Conservation (phyloP, 2,113 vertebrate species). For the Turdus rufiventris region DNA sequence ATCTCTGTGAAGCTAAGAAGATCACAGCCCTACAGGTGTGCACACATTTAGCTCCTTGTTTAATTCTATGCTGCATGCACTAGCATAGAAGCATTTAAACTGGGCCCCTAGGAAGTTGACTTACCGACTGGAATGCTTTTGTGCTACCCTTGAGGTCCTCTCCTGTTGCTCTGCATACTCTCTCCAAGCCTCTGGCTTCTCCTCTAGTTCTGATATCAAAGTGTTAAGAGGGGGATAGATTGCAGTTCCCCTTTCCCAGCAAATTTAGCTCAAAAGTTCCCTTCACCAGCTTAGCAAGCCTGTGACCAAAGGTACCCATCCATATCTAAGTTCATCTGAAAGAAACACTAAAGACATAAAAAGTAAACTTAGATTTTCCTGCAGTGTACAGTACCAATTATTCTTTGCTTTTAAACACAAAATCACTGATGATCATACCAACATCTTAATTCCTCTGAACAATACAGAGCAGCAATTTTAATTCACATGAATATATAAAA, state of each 20-base stretch:
- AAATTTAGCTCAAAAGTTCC: not conserved
- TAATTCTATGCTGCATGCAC: rapidly evolving
- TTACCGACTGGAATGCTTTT: not conserved
- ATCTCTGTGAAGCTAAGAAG: not conserved
- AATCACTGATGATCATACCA: not conserved
- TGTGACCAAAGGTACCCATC: not conserved
- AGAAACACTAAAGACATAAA: not conserved
- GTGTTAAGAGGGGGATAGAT: not conserved
- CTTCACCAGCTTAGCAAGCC: not conserved
- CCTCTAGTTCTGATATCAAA: not conserved
- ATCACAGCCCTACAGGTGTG: not conserved
- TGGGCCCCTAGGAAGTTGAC: not conserved
- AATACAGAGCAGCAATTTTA: not conserved
- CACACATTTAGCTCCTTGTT: not conserved
- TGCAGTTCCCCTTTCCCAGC: not conserved
- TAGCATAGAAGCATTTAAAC: not conserved
- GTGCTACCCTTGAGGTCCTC: not conserved
- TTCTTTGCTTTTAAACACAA: not conserved
- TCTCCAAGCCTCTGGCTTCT: not conserved
- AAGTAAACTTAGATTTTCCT: not conserved
- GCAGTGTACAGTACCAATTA: not conserved
- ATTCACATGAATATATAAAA: not conserved
- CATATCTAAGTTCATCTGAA: not conserved
- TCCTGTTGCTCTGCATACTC: not conserved
- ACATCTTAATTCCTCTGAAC: not conserved